These are phyloP conservation scores for Hippopotamus amphibius DNA, from an alignment of 2,113 vertebrate genomes.

Conservation along the genomic window DNA sequence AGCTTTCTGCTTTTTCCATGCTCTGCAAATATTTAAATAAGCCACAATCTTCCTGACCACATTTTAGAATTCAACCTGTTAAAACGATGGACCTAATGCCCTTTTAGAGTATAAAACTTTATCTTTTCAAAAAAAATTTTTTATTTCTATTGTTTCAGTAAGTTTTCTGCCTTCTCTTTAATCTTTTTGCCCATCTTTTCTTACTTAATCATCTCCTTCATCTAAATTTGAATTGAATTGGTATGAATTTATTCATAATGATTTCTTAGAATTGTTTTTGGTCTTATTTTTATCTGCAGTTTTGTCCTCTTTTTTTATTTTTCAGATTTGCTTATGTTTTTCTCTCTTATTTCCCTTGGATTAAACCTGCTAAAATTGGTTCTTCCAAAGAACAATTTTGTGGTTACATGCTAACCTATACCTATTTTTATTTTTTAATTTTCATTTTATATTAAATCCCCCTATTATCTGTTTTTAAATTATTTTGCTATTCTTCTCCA, in stretches of 20 bases:
- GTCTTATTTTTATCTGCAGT: neutral
- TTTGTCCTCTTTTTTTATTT: neutral
- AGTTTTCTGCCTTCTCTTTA: neutral
- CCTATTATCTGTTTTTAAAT: neutral
- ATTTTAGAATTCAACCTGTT: neutral
- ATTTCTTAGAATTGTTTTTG: neutral
- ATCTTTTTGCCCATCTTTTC: neutral
- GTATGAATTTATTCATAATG: neutral
- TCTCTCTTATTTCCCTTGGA: neutral
- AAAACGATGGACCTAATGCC: neutral
- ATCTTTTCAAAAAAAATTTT: neutral
- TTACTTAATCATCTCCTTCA: neutral
- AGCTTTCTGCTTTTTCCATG: neutral
- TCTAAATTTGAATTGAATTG: neutral
- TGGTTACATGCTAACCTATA: neutral
- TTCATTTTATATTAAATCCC: neutral
- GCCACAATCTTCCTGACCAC: neutral
- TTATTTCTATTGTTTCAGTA: neutral
- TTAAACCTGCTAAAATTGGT: neutral
- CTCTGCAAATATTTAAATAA: neutral
- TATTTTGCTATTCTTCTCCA: neutral
- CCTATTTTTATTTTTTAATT: neutral
- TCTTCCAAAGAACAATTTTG: neutral
- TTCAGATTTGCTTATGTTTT: neutral
- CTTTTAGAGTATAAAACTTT: neutral